Base-by-base conservation (phyloP, 1,140 invertebrate genomes). In the Leucophenga varia region DNA sequence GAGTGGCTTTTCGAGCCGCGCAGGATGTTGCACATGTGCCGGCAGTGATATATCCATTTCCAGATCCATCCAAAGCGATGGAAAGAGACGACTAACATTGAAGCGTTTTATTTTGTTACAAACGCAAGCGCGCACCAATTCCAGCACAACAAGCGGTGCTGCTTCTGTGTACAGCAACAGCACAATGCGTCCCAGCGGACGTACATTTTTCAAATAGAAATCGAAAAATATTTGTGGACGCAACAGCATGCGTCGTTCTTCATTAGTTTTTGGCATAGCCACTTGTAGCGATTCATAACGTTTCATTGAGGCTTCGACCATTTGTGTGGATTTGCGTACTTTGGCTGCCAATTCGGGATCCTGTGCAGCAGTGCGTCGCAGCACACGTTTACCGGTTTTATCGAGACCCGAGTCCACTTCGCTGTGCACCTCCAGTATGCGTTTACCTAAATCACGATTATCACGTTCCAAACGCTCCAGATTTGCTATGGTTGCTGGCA, bases 141-240 rank as follows among this genome's bases (percentile, higher is more conserved):
- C 55, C 3, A 70, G 39, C 1, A 72, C 70, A 1, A 72, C 65
- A 8, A 58, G 32, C 0, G 70, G 69, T 0, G 61, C 63, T 1
- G 70, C 64, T 39, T 72, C 70, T n/a, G 70, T 72, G 22, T 59
- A 72, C 6, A 72, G 57, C 17, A 70, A 49, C 2, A 72, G 21
- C 1, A 67, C 41, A 5, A 72, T 40, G 4, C 70, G 52, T 1
- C 69, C 70, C 31, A 72, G 35, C 0, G 52, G 60, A 1, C 54
- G 55, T 6, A 50, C 35, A 10, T 52, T 54, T 21, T 61, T 64
- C 0, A 67, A 21, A 20, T 61, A 54, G 2, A 70, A 34, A 17
- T 72, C 70, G 13, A 72, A 55, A 37, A 54, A 72, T 10, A 72
- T 28, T 2, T 51, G 45, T 0, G 70, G 70, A 3, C 70, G 52